phyloP scores from a whole-genome alignment of 2,113 vertebrate genomes.

The Oryctolagus cuniculus region DNA sequence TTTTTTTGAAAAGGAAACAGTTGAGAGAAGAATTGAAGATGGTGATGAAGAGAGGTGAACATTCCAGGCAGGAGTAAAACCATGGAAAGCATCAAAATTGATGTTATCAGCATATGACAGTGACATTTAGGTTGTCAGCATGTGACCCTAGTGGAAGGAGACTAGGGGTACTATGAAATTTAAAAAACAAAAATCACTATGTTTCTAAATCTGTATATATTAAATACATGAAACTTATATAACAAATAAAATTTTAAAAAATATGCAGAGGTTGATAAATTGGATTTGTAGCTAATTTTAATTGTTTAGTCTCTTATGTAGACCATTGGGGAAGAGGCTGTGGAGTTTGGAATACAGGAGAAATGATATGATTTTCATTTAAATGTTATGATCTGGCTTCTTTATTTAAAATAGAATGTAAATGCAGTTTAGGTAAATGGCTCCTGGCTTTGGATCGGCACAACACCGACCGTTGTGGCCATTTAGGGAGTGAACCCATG shows the following conservation, averaged over 20 bases:
- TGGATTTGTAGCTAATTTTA: neutral
- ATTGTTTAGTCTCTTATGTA: neutral
- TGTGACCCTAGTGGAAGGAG: too few species aligned
- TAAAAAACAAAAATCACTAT: too few species aligned
- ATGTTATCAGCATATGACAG: neutral
- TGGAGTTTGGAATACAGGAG: neutral
- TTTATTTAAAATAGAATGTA: neutral
- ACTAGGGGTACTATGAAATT: neutral
- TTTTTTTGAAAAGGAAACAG: neutral
- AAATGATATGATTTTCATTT: neutral
- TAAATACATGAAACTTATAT: too few species aligned
- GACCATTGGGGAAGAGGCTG: neutral
- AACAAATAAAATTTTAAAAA: too few species aligned
- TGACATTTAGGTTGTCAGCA: neutral
- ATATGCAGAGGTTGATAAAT: fast-evolving
- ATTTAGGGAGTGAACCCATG: too few species aligned
- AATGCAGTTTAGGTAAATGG: neutral
- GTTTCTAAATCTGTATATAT: too few species aligned
- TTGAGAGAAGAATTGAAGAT: neutral
- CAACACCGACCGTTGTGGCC: too few species aligned
- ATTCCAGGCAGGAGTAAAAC: neutral
- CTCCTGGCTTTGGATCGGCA: too few species aligned
- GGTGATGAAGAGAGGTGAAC: neutral
- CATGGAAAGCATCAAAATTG: neutral
- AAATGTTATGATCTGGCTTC: neutral